Evolutionary conservation across 2,888 invertebrate species (phyloP), one percentile per base, ranked within the genome.

Genomic region (Lepidonotus clava): DNA sequence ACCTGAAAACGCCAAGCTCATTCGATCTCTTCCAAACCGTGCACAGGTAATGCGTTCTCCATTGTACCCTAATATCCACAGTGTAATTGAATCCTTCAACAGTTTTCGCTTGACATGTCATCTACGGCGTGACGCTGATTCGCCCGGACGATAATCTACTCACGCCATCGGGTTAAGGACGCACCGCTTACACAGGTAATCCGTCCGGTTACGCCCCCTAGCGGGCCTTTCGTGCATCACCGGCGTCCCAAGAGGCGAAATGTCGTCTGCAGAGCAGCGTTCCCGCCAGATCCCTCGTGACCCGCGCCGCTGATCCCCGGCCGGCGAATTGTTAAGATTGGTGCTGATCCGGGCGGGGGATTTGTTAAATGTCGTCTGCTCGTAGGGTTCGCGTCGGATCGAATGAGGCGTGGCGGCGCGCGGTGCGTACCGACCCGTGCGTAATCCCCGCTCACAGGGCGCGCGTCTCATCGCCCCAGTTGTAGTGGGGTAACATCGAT

Each of bases 141-240:
- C 24, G 18, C 71, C 38, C 14, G 18, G 14, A n/a, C 34, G n/a
- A 71, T 71, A 71, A 71, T 71, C 71, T 8, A 18, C 8, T 71
- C 0, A 4, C 8, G 71, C 38, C 36, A 18, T 21, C 34, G 71
- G 18, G 11, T 14, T 38, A 5, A 18, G n/a, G 36, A n/a, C n/a
- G 36, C 18, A 18, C 18, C 21, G 32, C 24, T 24, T 24, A 18
- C 32, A 71, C 71, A 38, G 4, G 38, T 71, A 71, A 71, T 34
- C 71, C 71, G 38, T 34, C 71, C 71, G 18, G n/a, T 5, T 38
- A 71, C 71, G 71, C 71, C 71, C 38, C 34, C 71, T 71, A 34
- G 38, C 24, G 34, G 71, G 38, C 34, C 14, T 36, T 6, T 36
- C 38, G 71, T 11, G 71, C 14, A 71, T 38, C 38, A 71, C 61